Evolutionary conservation across 2,113 vertebrate species (phyloP), one percentile per base, ranked within the genome.

Genomic region (Addax nasomaculatus): DNA sequence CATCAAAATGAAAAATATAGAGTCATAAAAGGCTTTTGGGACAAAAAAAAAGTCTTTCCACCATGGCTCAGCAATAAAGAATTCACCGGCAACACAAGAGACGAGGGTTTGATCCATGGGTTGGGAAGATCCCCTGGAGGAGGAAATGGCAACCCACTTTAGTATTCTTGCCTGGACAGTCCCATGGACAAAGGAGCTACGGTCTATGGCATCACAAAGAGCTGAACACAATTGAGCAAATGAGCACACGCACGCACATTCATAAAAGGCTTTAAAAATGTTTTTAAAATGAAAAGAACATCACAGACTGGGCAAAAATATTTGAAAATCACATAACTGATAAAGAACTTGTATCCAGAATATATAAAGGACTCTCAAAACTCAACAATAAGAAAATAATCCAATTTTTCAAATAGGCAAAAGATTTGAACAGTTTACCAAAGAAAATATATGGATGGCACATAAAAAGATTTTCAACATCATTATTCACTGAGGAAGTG

Each of bases 361-460:
- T 29, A 79, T 29, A 70, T 43, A 79, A 88, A 83, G 30, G 78
- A 87, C 30, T 36, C 36, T 64, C 49, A 55, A 81, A 86, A 81
- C 27, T 90, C 53, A 81, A 60, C 49, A 79, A 39, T 49, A 85
- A 96, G 8, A 79, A 95, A 57, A 33, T 17, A 76, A 64, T 17
- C 15, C 25, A 85, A 33, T 95, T 85, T 33, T 95, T 87, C n/a
- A 95, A 83, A 33, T 79, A 13, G 3, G 17, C 27, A 53, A 95
- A 60, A 79, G 45, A 96, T 51, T 23, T 95, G 64, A 96, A 60
- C 10, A 33, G 79, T 70, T 94, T 47, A 73, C 21, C 79, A 51
- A 67, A 89, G 57, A 78, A 88, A 43, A 67, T 25, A 89, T 6
- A 70, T 16, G 39, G 15, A 86, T 76, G 30, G 33, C 29, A 85